Conservation (phyloP, 2,888 invertebrate species). For the Acanthopleura granulata region DNA sequence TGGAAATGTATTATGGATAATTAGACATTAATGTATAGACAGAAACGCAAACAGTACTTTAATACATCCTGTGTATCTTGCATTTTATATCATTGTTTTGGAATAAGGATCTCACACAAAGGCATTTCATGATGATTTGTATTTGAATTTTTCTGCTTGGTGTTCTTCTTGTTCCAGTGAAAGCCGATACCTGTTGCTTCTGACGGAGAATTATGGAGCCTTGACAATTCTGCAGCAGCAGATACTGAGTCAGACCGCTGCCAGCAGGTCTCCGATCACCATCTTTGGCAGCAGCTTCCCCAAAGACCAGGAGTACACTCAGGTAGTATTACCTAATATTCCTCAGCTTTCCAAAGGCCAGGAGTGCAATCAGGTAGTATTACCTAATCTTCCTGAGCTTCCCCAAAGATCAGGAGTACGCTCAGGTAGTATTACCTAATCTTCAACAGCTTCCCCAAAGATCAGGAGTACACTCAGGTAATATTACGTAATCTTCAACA, state of each 20-base stretch:
- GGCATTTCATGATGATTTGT: no score
- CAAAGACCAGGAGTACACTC: constrained; percentile 62
- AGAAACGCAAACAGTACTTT: no score
- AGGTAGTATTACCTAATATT: constrained; percentile 33
- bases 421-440: no score
- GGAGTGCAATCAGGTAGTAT: no score
- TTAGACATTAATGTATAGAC: not conserved
- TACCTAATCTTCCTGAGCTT: no score
- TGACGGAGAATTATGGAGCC: constrained; percentile 66
- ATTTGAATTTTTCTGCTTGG: not conserved
- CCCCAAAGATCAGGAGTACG: no score
- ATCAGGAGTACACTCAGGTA: no score
- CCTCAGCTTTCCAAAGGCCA: constrained; percentile 35
- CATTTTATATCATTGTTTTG: no score
- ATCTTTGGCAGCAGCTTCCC: constrained; percentile 65
- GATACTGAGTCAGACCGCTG: constrained; percentile 36
- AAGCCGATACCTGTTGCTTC: constrained; percentile 60
- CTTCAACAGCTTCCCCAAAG: no score
- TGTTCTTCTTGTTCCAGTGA: constrained; percentile 42
- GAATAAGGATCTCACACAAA: no score
- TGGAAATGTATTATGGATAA: not conserved
- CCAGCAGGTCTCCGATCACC: constrained; percentile 38
- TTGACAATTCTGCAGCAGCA: constrained; percentile 60
- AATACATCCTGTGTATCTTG: not conserved
- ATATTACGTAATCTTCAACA: no score